Percentiles rank a stretch among this genome's conserved stretches.
phyloP scores from a whole-genome alignment of 2,888 invertebrate species.

The Ommatoiulus sabulosus region DNA sequence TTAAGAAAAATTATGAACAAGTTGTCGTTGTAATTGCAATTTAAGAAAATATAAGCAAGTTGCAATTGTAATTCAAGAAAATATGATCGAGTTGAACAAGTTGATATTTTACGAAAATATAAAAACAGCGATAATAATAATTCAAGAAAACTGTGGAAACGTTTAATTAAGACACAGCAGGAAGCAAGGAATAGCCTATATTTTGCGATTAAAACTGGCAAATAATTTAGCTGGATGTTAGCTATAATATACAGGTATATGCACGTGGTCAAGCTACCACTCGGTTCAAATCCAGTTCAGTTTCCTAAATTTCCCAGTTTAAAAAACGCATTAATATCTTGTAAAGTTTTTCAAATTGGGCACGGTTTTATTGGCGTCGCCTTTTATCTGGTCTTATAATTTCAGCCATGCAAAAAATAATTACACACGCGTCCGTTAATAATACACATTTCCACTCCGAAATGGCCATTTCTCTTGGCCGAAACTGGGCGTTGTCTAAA shows the following conservation, averaged over 20 bases:
- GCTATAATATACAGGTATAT: too few relatives aligned
- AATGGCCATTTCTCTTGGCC: neutral
- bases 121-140: neutral
- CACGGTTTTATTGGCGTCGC: neutral
- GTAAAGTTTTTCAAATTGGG: neutral
- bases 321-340: conserved; percentile 2
- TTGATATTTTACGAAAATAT: too few relatives aligned
- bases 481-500: conserved; percentile 27
- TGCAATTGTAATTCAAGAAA: neutral
- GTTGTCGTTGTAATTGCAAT: too few relatives aligned
- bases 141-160: neutral
- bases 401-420: conserved; percentile 7
- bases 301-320: neutral
- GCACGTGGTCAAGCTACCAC: neutral
- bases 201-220: neutral
- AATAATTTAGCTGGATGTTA: neutral
- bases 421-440: neutral
- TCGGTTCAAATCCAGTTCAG: neutral
- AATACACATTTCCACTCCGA: neutral
- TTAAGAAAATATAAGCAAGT: neutral
- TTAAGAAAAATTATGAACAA: too few relatives aligned
- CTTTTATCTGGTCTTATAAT: conserved; percentile 18
- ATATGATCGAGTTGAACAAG: neutral
- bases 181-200: neutral
- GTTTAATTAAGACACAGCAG: neutral